Evolutionary conservation across 2,888 invertebrate genomes (phyloP).

Genomic region (Eilema sororculum): DNA sequence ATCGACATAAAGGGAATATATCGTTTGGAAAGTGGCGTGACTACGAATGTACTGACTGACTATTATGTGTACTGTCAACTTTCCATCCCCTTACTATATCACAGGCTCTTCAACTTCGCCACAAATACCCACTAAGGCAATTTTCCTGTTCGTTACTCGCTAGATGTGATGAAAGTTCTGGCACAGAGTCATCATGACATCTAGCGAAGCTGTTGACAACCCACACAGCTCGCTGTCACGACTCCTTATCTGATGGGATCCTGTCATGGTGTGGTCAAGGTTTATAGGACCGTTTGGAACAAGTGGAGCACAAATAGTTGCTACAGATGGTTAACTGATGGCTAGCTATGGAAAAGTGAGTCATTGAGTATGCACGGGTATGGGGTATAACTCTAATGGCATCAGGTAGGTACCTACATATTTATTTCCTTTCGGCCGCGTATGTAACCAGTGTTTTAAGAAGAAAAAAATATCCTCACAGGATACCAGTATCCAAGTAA

Average conservation of each 20-base stretch:
- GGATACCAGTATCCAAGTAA: too few species aligned
- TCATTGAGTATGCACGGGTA: background rate
- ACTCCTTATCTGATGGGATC: conserved; percentile 23
- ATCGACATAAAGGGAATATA: too few species aligned
- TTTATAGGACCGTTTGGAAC: conserved; percentile 14
- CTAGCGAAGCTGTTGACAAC: conserved; percentile 36
- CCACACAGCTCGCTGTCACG: conserved; percentile 24
- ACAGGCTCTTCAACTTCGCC: too few species aligned
- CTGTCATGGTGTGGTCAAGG: conserved; percentile 27
- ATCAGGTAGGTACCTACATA: background rate
- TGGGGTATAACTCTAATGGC: background rate
- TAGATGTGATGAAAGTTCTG: background rate
- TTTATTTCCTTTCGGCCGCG: too few species aligned
- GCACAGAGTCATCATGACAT: background rate
- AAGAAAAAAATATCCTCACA: too few species aligned
- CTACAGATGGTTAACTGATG: background rate
- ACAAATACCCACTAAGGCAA: background rate
- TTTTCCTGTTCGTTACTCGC: background rate
- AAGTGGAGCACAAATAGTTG: background rate
- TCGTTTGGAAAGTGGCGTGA: too few species aligned
- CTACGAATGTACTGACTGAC: too few species aligned
- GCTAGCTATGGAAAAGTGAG: background rate
- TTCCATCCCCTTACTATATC: too few species aligned
- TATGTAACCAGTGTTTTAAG: too few species aligned
- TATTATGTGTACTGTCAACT: too few species aligned